Percentiles rank a stretch among this genome's conserved stretches.
Evolutionary conservation across 2,113 vertebrate species (phyloP).

Genomic region (Oreocharis arfaki): DNA sequence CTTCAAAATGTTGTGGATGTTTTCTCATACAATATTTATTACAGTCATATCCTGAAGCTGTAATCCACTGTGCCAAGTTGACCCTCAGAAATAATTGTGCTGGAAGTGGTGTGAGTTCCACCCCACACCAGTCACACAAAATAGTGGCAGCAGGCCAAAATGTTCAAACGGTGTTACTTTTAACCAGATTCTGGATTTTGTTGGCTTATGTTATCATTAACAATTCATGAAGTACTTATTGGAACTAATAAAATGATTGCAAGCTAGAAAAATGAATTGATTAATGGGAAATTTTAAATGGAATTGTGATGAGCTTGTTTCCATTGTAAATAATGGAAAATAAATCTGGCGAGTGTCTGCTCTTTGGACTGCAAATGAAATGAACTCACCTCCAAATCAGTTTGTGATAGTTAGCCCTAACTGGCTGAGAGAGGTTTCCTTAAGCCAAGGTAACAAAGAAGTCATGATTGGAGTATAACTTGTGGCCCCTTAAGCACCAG

Average conservation of each 20-base stretch:
- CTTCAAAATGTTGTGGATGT: not conserved
- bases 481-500: not conserved
- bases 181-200: not conserved
- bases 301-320: slow-evolving; percentile 42
- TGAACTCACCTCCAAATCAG: not conserved
- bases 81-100: not conserved
- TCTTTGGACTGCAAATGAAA: not conserved
- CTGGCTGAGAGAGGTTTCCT: not conserved
- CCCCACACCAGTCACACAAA: not conserved
- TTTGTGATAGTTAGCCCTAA: not conserved
- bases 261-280: slow-evolving; percentile 25
- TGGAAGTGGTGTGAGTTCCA: not conserved
- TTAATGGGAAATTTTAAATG: slow-evolving; percentile 12
- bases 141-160: not conserved
- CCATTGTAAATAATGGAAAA: slow-evolving; percentile 31
- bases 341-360: not conserved
- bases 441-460: not conserved
- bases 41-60: not conserved
- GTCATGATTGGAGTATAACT: fast-evolving
- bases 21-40: not conserved
- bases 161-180: not conserved
- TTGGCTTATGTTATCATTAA: slow-evolving; percentile 7
- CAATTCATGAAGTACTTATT: slow-evolving; percentile 19
- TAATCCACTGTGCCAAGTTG: not conserved
- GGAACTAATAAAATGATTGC: slow-evolving; percentile 43